Evolutionary conservation across 2,113 vertebrate genomes (phyloP), one percentile per base, ranked within the genome.

Genomic region (Protobothrops flavoviridis): DNA sequence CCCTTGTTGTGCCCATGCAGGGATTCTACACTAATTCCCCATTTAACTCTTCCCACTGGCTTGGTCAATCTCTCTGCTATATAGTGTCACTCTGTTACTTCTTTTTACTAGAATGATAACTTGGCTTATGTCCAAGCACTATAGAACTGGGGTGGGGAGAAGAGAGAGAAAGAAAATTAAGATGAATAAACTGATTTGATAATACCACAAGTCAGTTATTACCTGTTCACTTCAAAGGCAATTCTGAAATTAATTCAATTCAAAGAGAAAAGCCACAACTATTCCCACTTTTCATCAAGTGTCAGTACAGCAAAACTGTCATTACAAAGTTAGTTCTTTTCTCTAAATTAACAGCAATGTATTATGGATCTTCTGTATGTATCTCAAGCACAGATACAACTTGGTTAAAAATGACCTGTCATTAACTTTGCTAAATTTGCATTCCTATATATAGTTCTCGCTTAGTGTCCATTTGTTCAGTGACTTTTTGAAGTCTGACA

Each of bases 201-300:
- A 24, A 57, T 93, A 90, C 53, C 21, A 48, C 21, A 48, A 17
- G 45, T 26, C 50, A 43, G 50, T 89, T 64, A 43, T 48, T 12
- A 74, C 20, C 17, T 55, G 74, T 74, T 88, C 50, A 85, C 50
- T 57, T 23, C 26, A 88, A 91, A 93, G 17, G 39, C 4, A 89
- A 88, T 85, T 23, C 20, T 48, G 64, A 91, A 45, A 91, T 88
- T 91, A 93, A 74, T 91, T 61, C 88, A 15, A 74, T 85, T 50
- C 61, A 88, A 64, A 24, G 24, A 91, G 86, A 55, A 56, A 55
- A 90, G 8, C 6, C 5, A 13, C 3, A 64, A 5, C 8, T 74
- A 91, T 3, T n/a, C 10, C 20, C 4, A 59, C 43, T 88, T 93
- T 81, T 85, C 21, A 59, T 88, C 61, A 81, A 57, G 88, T 3